Base-by-base conservation (phyloP, 30 jellyfish, hydroid and myxozoan species). In the Aurelia aurita region DNA sequence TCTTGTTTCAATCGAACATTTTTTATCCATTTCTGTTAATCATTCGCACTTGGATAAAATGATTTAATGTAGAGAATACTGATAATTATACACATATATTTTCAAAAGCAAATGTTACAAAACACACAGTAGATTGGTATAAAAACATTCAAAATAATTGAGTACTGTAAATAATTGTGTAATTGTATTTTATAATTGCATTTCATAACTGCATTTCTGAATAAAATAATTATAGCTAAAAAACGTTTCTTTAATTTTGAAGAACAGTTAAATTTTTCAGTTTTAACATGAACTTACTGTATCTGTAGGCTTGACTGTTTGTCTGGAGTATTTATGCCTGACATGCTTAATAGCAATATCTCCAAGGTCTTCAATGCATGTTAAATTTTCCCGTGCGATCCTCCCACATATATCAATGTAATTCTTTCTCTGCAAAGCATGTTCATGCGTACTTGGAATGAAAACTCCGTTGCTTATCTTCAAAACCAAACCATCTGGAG, bases 351-450 rank as follows among this genome's bases (percentile, higher is more conserved):
- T 2, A 53, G 64, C 64, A 14, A 14, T 53, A 12, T 53, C 64
- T 2, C 64, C 64, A 53, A 53, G 64, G 23, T 53, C 64, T 53
- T 53, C 8, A 53, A 53, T 53, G 64, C 64, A 53, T 53, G 64
- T 3, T 9, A 53, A 53, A 53, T 53, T 14, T 53, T 53, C 64
- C 3, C 64, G 2, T 20, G 23, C 64, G 8, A 53, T 53, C 23
- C 8, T 53, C 64, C 64, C 64, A 53, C 64, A 53, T 53, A 16
- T 14, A 53, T 53, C 64, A 53, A 53, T 53, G 23, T 53, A 53
- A 53, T 53, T 53, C 64, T 53, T 9, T 9, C 64, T 53, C 13
- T 53, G 64, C 64, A 53, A 53, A 53, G 25, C 64, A 53, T 53
- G 64, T 9, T 53, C 64, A 53, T 53, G 64, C 64, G 3, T 53